Conservation (phyloP, 2,888 invertebrate genomes). For the Deilephila elpenor region DNA sequence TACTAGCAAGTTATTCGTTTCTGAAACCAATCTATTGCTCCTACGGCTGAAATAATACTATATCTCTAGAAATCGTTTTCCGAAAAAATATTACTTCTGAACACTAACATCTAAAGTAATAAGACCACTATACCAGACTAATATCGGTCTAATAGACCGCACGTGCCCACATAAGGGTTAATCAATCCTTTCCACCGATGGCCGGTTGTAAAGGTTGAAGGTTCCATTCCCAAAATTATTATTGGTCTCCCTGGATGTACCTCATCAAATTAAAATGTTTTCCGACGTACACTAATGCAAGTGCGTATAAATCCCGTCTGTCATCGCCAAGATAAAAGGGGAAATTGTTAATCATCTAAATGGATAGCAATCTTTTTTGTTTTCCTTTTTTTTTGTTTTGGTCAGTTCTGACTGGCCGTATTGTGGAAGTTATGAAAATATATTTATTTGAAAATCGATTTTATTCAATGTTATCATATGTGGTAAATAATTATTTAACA, state of each 20-base stretch:
- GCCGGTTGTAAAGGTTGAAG: slow-evolving; percentile 11
- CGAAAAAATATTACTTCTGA: too few relatives aligned
- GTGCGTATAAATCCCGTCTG: slow-evolving; percentile 2
- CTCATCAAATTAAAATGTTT: slow-evolving; percentile 26
- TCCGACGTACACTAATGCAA: slow-evolving; percentile 16
- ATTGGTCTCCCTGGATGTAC: slow-evolving; percentile 10
- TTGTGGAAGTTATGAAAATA: background rate
- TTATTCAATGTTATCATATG: too few relatives aligned
- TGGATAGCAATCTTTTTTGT: slow-evolving; percentile 34
- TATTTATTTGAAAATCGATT: too few relatives aligned
- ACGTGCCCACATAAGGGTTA: background rate
- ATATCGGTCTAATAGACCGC: background rate
- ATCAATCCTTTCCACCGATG: slow-evolving; percentile 7
- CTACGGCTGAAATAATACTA: too few relatives aligned
- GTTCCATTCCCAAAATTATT: slow-evolving; percentile 20
- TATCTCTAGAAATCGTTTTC: too few relatives aligned
- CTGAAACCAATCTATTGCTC: too few relatives aligned
- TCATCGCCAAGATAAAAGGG: slow-evolving; percentile 25
- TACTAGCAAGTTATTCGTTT: too few relatives aligned
- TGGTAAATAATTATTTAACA: too few relatives aligned
- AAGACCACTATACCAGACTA: background rate
- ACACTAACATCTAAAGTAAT: too few relatives aligned
- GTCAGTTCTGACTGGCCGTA: slow-evolving; percentile 1
- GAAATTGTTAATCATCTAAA: slow-evolving; percentile 27
- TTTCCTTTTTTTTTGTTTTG: background rate